phyloP scores from a whole-genome alignment of 2,888 invertebrate genomes.

The Lutraria lutraria region DNA sequence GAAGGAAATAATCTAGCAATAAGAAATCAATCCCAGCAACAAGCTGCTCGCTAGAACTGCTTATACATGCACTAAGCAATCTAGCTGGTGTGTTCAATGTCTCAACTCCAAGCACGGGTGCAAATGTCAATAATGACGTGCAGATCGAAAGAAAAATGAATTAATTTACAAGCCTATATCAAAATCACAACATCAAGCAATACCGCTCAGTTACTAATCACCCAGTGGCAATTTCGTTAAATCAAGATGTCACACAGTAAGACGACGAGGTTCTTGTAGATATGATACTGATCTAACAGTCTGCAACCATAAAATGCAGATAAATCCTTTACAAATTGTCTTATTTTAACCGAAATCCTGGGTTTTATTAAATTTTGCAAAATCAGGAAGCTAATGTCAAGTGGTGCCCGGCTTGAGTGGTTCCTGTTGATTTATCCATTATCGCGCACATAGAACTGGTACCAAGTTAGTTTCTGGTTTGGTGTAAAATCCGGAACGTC shows the following conservation, averaged over 20 bases:
- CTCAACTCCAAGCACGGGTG: neutral
- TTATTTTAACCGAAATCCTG: neutral
- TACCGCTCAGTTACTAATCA: neutral
- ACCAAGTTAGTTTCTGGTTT: neutral
- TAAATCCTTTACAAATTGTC: neutral
- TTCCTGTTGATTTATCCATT: too few species aligned
- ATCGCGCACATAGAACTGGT: too few species aligned
- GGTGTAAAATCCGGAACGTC: neutral
- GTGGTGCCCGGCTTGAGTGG: neutral
- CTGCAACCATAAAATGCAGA: neutral
- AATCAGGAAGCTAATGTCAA: neutral
- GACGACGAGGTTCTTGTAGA: neutral
- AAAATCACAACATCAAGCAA: neutral
- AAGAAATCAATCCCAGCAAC: neutral
- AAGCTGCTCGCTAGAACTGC: neutral
- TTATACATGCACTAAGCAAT: constrained; percentile 1
- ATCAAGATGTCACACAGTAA: neutral
- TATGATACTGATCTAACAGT: neutral
- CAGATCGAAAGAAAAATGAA: neutral
- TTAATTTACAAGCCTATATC: neutral
- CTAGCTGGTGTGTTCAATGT: neutral
- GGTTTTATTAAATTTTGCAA: neutral
- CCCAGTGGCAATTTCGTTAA: neutral
- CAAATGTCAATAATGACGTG: neutral
- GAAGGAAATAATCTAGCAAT: too few species aligned